Evolutionary conservation across 2,797 vertebrate genomes (phyloP).

Genomic region (Chloroceryle amazona): DNA sequence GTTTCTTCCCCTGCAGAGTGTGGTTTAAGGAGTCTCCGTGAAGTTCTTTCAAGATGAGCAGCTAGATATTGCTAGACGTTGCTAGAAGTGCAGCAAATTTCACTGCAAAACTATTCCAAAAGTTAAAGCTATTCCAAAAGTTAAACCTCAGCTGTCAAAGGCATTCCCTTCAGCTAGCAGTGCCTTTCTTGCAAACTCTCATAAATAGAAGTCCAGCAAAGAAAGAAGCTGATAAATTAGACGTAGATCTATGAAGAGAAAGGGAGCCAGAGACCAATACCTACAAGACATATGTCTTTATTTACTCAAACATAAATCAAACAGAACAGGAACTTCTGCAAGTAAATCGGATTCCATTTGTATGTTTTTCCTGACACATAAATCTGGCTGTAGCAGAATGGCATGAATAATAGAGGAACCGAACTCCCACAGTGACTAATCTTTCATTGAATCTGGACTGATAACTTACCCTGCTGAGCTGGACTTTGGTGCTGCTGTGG

Average conservation of each 20-base stretch:
- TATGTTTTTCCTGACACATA: slow-evolving; percentile 88
- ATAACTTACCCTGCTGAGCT: slow-evolving; percentile 74
- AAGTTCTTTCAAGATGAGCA: background rate
- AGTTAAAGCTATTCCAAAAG: background rate
- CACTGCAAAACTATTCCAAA: background rate
- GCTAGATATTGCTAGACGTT: background rate
- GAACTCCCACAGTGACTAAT: slow-evolving; percentile 80
- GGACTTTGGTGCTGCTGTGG: background rate
- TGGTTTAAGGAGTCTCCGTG: background rate
- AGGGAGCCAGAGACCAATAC: slow-evolving; percentile 66
- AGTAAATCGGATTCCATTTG: slow-evolving; percentile 85
- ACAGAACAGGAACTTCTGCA: slow-evolving; percentile 75
- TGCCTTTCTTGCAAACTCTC: background rate
- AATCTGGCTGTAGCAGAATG: slow-evolving; percentile 81
- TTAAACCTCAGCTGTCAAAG: background rate
- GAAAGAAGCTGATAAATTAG: slow-evolving; percentile 70
- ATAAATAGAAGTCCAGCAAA: slow-evolving; percentile 37
- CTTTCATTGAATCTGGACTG: slow-evolving; percentile 72
- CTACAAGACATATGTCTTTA: slow-evolving; percentile 83
- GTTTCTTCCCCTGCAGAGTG: background rate
- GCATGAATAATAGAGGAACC: slow-evolving; percentile 83
- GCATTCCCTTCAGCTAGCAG: background rate
- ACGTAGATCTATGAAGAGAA: slow-evolving; percentile 66
- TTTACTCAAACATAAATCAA: slow-evolving; percentile 86
- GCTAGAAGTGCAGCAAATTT: background rate